Evolutionary conservation across 37 sponge, comb jelly and placozoan genomes (phyloP).

Genomic region (Ephydatia muelleri): DNA sequence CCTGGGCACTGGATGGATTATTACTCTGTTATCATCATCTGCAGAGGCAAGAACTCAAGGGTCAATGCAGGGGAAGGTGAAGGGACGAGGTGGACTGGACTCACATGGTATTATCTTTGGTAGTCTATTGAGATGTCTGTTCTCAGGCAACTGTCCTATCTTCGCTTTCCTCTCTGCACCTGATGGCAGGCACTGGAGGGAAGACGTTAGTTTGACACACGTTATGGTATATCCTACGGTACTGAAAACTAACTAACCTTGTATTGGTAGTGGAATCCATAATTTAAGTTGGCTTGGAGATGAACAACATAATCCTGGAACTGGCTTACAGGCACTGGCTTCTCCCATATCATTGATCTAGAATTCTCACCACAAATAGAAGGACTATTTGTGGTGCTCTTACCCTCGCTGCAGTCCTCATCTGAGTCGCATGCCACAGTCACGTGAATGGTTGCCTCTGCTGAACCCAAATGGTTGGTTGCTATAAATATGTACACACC

Average conservation of each 20-base stretch:
- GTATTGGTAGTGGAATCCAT: conserved; percentile 17
- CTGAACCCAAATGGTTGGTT: conserved; percentile 11
- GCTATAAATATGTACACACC: conserved; percentile 37
- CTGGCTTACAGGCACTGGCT: conserved; percentile 20
- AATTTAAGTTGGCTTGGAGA: conserved; percentile 15
- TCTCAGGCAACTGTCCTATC: conserved; percentile 7
- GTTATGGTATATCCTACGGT: not conserved
- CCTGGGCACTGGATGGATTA: conserved; percentile 16
- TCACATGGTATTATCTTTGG: conserved; percentile 46
- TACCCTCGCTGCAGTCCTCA: not conserved
- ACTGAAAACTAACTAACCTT: not conserved
- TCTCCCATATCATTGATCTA: not conserved
- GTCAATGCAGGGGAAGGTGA: not conserved
- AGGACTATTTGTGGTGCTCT: not conserved
- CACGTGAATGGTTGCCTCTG: not conserved
- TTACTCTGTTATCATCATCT: conserved; percentile 63
- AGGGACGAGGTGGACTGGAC: not conserved
- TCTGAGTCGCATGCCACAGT: not conserved
- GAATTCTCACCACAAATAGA: not conserved
- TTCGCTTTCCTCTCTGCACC: not conserved
- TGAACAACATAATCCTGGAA: conserved; percentile 31
- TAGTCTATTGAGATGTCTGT: conserved; percentile 41
- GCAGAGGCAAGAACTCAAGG: not conserved
- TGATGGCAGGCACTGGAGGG: not conserved
- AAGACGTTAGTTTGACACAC: not conserved